These are phyloP conservation scores for Ptychochromis oligacanthus DNA, from an alignment of 2,113 vertebrate genomes.

Conservation along the genomic window DNA sequence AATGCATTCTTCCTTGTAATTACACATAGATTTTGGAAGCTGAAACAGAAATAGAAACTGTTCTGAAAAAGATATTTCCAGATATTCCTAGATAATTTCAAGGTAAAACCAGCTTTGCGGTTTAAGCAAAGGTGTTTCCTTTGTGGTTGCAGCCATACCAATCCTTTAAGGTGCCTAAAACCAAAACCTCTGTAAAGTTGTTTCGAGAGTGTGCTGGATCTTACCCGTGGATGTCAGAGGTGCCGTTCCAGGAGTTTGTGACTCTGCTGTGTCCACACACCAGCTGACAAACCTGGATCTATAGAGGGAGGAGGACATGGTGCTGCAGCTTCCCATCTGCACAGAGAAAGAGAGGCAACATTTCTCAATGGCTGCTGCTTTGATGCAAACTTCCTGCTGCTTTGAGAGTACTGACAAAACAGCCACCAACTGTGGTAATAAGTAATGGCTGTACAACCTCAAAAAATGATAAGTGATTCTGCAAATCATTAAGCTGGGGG, in stretches of 20 bases:
- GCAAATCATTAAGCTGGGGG: background rate
- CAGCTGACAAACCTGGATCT: slow-evolving; percentile 26
- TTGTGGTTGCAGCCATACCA: background rate
- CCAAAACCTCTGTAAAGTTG: background rate
- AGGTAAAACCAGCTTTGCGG: background rate
- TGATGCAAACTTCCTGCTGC: slow-evolving; percentile 1
- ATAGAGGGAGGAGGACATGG: background rate
- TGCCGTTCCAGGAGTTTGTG: background rate
- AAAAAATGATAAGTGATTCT: background rate
- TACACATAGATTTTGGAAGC: background rate
- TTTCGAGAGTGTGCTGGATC: background rate
- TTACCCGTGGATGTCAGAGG: background rate
- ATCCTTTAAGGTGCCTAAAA: background rate
- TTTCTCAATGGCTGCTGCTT: background rate
- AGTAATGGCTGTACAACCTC: background rate
- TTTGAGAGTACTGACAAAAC: background rate
- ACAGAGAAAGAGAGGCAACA: background rate
- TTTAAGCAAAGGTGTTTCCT: no score
- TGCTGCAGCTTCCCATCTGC: slow-evolving; percentile 22
- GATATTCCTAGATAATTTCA: background rate
- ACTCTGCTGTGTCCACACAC: slow-evolving; percentile 17
- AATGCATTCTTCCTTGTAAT: background rate
- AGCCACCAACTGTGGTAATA: background rate
- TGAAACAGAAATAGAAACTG: background rate
- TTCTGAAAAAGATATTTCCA: background rate